Percentiles rank a stretch among this genome's conserved stretches.
phyloP scores from a whole-genome alignment of 2,888 invertebrate genomes.

The Neocrepidodera transversa region DNA sequence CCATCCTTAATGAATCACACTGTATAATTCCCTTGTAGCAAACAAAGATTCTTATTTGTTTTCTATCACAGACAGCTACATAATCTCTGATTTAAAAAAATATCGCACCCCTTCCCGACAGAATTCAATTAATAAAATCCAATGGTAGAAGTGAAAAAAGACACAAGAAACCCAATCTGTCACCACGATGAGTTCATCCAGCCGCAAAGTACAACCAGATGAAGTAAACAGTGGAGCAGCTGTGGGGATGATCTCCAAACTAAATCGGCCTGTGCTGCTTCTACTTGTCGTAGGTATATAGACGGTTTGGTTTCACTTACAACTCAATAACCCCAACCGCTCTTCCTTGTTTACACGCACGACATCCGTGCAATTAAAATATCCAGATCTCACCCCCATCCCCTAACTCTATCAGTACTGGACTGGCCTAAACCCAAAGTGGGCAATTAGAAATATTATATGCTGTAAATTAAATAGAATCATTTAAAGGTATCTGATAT shows the following conservation, averaged over 20 bases:
- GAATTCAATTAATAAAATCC: slow-evolving; percentile 10
- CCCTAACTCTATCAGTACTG: slow-evolving; percentile 37
- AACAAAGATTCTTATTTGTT: too few species aligned
- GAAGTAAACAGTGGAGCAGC: slow-evolving; percentile 58
- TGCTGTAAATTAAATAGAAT: too few species aligned
- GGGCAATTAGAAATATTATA: too few species aligned
- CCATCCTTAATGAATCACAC: too few species aligned
- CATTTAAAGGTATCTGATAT: too few species aligned
- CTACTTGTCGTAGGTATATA: slow-evolving; percentile 16
- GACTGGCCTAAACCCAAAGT: not conserved
- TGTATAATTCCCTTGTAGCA: too few species aligned
- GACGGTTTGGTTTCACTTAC: slow-evolving; percentile 55
- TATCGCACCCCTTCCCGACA: not conserved
- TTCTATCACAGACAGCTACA: too few species aligned
- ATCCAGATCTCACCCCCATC: slow-evolving; percentile 43
- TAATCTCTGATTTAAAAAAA: slow-evolving; percentile 4
- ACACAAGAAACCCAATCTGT: slow-evolving; percentile 27
- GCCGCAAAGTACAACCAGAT: slow-evolving; percentile 59
- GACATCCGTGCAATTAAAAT: slow-evolving; percentile 56
- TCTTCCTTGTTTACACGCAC: slow-evolving; percentile 56
- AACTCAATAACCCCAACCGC: slow-evolving; percentile 54
- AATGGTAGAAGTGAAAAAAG: not conserved
- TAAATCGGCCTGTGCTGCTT: slow-evolving; percentile 10
- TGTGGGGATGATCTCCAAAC: slow-evolving; percentile 46
- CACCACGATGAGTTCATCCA: slow-evolving; percentile 46